Percentiles rank a stretch among this genome's conserved stretches.
Conservation (phyloP, 1,140 invertebrate species). For the Diuraphis noxia region DNA sequence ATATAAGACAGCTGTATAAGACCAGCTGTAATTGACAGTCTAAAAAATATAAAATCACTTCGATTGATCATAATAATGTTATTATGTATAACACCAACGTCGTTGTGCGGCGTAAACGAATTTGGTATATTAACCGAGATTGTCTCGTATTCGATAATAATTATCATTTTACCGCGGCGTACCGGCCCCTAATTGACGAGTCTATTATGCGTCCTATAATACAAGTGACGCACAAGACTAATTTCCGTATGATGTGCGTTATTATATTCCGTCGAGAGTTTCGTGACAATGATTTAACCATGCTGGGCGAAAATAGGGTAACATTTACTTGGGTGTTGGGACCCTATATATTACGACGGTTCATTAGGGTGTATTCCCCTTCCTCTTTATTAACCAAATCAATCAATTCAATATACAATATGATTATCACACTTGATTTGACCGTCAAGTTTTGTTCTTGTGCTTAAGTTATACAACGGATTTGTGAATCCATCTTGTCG, state of each 20-base stretch:
- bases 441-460: not conserved
- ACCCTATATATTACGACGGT: not conserved
- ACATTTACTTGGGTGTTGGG: not conserved
- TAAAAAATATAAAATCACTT: not conserved
- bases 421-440: not conserved
- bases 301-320: not conserved
- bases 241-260: not conserved
- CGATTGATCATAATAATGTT: not conserved
- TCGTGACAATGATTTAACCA: not conserved
- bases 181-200: not conserved
- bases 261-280: not conserved
- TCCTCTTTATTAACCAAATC: not conserved
- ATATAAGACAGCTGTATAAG: not conserved
- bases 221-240: not conserved
- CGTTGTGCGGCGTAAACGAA: not conserved
- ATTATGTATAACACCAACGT: not conserved
- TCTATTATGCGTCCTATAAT: not conserved
- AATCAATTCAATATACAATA: conserved; percentile 1
- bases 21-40: conserved; percentile 18
- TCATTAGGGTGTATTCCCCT: not conserved
- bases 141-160: not conserved
- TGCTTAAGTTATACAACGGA: not conserved
- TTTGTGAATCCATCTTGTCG: not conserved
- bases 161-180: not conserved
- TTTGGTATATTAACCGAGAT: not conserved